Base-by-base conservation (phyloP, 2,888 invertebrate genomes). In the Choreutis nemorana region DNA sequence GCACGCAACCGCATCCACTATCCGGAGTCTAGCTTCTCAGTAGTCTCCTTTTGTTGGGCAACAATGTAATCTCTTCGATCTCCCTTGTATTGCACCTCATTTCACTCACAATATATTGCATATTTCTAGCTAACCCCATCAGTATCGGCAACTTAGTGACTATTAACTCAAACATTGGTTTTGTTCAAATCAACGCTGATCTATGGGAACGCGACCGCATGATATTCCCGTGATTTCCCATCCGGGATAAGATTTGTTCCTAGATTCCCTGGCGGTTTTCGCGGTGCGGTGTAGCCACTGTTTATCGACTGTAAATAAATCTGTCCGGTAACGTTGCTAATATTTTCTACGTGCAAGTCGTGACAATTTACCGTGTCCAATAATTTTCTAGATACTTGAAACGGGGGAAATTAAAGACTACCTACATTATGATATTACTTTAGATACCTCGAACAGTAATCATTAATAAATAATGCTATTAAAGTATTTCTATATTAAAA, bases 201-300 rank as follows among this genome's bases (percentile, higher is more conserved):
- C 62, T 66, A 67, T 70, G 70, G 59, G 65, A 71, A 70, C 54
- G 52, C 59, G 71, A 73, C 73, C 73, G 50, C 73, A 70, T 43
- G 34, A 60, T 68, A 71, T 73, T 67, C 70, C 61, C 57, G 51
- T 56, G 75, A 70, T 72, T 66, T 62, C 55, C 58, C 48, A 50
- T 52, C 50, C 48, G 45, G 65, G 72, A 75, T 77, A 65, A 73
- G 73, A 71, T 72, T 44, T 44, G 50, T 50, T 57, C 53, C 47
- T 60, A 67, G 70, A 73, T 75, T 71, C 67, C 59, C 68, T 61
- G 51, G 68, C 54, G 63, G 72, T 70, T 75, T 71, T n/a, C n/a
- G n/a, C n/a, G n/a, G n/a, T 58, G 70, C 62, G 73, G 75, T 71
- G 61, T 59, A 45, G 47, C 61, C 61, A 53, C 60, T 59, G 59